Percentiles rank a stretch among this genome's conserved stretches.
These are phyloP conservation scores for Carcinoscorpius rotundicauda DNA, from an alignment of 1,140 invertebrate species.

Conservation along the genomic window DNA sequence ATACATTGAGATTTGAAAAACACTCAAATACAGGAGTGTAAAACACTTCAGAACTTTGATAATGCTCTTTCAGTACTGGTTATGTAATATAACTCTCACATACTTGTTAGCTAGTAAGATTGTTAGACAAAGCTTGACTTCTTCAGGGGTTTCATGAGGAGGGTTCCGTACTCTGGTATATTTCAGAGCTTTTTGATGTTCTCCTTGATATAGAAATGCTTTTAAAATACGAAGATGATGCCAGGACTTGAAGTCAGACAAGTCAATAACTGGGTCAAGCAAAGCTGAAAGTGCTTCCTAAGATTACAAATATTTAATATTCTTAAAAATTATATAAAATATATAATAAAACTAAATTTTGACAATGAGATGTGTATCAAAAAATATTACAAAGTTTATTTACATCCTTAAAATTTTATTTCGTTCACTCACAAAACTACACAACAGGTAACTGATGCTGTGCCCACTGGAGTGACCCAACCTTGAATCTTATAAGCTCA, in stretches of 20 bases:
- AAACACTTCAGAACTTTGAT: not conserved
- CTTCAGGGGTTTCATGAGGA: constrained; percentile 38
- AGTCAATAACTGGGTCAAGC: constrained; percentile 34
- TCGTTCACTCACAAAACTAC: no score
- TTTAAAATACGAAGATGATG: constrained; percentile 44
- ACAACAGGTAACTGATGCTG: no score
- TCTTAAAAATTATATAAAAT: no score
- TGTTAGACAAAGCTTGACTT: constrained; percentile 39
- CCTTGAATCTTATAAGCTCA: no score
- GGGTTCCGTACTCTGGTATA: constrained; percentile 41
- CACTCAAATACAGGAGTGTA: not conserved
- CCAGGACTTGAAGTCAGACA: constrained; percentile 40
- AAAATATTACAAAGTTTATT: no score
- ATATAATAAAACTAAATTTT: no score
- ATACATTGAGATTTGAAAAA: no score
- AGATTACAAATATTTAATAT: constrained; percentile 3
- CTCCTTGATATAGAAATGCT: constrained; percentile 41
- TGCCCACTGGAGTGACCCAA: no score
- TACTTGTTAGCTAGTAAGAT: constrained; percentile 44
- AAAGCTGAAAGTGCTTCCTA: constrained; percentile 34
- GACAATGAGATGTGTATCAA: no score
- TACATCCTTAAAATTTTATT: no score
- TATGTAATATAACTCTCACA: constrained; percentile 7
- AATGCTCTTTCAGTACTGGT: not conserved
- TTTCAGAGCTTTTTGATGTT: constrained; percentile 40